phyloP scores from a whole-genome alignment of 1,140 invertebrate species.

The Anoplophora glabripennis region DNA sequence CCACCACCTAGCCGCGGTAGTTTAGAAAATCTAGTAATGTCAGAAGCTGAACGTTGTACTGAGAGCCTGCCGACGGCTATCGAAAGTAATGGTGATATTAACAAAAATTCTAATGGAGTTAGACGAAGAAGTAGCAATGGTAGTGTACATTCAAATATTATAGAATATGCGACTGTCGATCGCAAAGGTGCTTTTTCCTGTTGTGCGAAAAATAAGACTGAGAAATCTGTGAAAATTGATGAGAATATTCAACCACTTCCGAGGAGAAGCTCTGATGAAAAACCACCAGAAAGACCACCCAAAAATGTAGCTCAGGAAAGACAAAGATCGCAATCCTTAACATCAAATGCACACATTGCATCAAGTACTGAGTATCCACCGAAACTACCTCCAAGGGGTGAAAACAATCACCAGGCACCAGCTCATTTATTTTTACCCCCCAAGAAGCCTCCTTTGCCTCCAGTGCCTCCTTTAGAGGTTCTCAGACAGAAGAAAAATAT shows the following conservation, averaged over 20 bases:
- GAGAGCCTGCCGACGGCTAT: background rate
- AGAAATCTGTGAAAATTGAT: conserved; percentile 33
- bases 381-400: conserved; percentile 54
- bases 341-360: conserved; percentile 11
- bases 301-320: conserved; percentile 57
- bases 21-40: conserved; percentile 43
- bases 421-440: conserved; percentile 59
- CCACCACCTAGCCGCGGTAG: conserved; percentile 61
- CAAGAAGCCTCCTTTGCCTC: conserved; percentile 69
- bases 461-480: conserved; percentile 62
- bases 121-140: conserved; percentile 48
- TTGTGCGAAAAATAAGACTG: conserved; percentile 59
- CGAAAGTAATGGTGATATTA: background rate
- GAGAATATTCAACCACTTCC: conserved; percentile 57
- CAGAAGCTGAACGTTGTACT: background rate
- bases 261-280: conserved; percentile 54
- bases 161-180: conserved; percentile 66
- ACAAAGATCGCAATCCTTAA: conserved; percentile 55
- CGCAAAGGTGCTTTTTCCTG: conserved; percentile 66
- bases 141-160: conserved; percentile 49
- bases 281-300: conserved; percentile 60
- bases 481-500: conserved; percentile 43
- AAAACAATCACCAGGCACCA: conserved; percentile 55
- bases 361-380: conserved; percentile 43
- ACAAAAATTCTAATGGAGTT: too few species aligned